Evolutionary conservation across 2,113 vertebrate species (phyloP).

Genomic region (Sinocyclocheilus anshuiensis): DNA sequence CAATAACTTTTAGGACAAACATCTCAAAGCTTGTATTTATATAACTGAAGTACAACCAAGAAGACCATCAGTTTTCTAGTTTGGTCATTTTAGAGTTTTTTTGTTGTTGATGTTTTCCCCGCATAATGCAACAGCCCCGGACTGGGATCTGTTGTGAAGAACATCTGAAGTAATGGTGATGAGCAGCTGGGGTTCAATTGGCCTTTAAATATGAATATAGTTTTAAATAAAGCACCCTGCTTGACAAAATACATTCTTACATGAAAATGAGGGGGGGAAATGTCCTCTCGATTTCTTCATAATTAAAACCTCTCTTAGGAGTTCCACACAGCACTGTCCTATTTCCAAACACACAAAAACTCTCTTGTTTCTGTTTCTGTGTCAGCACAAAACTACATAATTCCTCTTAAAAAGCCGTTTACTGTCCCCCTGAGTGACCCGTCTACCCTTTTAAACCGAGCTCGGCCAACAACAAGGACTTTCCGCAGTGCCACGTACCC

Average conservation of each 20-base stretch:
- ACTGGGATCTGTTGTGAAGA: constrained; percentile 4
- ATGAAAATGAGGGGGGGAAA: background rate
- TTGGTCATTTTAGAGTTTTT: background rate
- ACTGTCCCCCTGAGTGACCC: constrained; percentile 50
- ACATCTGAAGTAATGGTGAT: constrained; percentile 3
- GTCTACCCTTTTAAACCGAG: constrained; percentile 13
- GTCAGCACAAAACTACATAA: constrained; percentile 64
- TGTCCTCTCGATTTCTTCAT: constrained; percentile 63
- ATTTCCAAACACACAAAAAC: constrained; percentile 67
- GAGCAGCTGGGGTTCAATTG: background rate
- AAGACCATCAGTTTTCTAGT: background rate
- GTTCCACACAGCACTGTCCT: constrained; percentile 65
- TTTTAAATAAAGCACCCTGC: constrained; percentile 20
- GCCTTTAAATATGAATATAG: constrained; percentile 23
- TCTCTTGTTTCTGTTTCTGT: constrained; percentile 60
- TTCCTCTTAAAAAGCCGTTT: constrained; percentile 65
- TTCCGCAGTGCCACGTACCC: constrained; percentile 3
- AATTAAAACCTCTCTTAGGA: constrained; percentile 72
- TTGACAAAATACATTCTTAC: constrained; percentile 16
- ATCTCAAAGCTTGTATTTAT: background rate
- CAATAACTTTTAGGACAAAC: background rate
- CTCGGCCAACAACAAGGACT: constrained; percentile 22
- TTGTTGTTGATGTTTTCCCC: background rate
- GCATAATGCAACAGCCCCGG: background rate
- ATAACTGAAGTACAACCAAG: background rate